Evolutionary conservation across 2,113 vertebrate genomes (phyloP).

Genomic region (Microtus pennsylvanicus): DNA sequence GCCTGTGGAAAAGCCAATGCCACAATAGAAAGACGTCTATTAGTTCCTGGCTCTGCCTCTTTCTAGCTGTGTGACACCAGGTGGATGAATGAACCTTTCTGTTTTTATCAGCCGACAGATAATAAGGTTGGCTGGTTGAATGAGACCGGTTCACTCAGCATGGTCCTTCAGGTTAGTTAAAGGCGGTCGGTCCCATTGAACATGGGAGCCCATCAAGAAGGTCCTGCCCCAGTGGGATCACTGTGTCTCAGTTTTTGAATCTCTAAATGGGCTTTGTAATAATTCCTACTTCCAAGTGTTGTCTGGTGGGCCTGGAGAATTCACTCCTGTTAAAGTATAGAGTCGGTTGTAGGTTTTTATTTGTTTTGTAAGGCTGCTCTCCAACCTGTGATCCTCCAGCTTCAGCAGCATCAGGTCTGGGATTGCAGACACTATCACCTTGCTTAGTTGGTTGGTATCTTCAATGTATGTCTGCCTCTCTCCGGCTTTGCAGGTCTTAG

Average conservation of each 20-base stretch:
- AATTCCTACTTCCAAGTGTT: background rate
- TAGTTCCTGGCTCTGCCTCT: background rate
- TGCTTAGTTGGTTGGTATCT: background rate
- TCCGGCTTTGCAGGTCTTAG: background rate
- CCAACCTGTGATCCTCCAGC: background rate
- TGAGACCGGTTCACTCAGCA: background rate
- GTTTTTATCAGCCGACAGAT: background rate
- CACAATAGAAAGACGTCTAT: background rate
- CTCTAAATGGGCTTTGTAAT: background rate
- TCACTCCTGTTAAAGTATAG: background rate
- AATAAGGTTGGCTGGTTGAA: background rate
- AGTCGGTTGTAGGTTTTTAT: background rate
- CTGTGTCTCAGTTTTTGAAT: background rate
- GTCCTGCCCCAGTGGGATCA: fast-evolving
- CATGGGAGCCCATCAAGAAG: background rate
- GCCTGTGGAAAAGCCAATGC: background rate
- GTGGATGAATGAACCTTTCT: background rate
- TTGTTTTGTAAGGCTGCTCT: background rate
- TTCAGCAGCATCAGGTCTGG: background rate
- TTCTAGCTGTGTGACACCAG: background rate
- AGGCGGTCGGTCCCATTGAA: background rate
- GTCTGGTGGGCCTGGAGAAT: background rate
- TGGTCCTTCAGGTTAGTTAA: fast-evolving
- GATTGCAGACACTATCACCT: background rate
- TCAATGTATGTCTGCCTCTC: background rate